Base-by-base conservation (phyloP, 2,888 invertebrate species). In the Lymantria dispar region DNA sequence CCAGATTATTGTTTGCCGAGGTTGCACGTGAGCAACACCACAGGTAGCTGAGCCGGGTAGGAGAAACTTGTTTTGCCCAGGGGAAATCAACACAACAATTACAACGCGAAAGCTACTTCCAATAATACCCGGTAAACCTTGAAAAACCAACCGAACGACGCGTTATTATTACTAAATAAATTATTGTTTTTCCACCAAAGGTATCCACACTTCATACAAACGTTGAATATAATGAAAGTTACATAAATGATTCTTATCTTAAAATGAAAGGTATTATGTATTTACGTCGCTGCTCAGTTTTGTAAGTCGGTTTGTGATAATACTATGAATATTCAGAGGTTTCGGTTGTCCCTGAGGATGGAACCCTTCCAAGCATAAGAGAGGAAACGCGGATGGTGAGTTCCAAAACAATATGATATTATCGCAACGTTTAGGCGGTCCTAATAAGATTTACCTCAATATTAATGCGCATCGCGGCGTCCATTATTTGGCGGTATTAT, bases 371-470 rank as follows among this genome's bases (percentile, higher is more conserved):
- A 78, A 87, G 87, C 87, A 85, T 86, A 77, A 87, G 87, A 83
- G 87, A 86, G 85, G 85, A 81, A 85, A 71, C 78, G 84, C 85
- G 90, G 86, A 80, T 85, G 86, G 83, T 79, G 85, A 84, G 83
- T 83, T 88, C 77, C 87, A 80, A 87, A 90, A 90, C 90, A 91
- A 91, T 89, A 83, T 80, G 90, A 90, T 90, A 87, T 90, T 88
- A 90, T 90, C 90, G 83, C 83, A 71, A 83, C 81, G 83, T 88
- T 88, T 87, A 87, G 83, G 79, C 85, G 83, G 84, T 81, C 83
- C 87, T 91, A 91, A 90, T 90, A 91, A 90, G 90, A 91, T 91
- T 90, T 89, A 83, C 87, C 81, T 89, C 84, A 89, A 87, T 89
- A 88, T 89, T 89, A 87, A 89, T 86, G 83, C 87, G 87, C 89